Base-by-base conservation (phyloP, 2,888 invertebrate genomes). In the Sclerodermus sp. region DNA sequence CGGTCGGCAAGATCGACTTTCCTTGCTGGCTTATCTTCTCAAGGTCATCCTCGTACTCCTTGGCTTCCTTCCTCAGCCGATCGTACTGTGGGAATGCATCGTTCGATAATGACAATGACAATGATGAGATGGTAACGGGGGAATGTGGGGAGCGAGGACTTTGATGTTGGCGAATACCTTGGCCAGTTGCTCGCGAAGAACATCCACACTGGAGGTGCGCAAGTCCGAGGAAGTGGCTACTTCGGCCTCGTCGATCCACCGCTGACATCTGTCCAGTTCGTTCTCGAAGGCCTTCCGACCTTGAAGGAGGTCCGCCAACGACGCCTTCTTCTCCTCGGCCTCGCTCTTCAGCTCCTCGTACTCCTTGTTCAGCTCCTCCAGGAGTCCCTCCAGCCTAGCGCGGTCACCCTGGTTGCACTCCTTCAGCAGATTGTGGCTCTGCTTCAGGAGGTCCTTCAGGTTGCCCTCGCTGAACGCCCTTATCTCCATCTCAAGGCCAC, bases 201-300 rank as follows among this genome's bases (percentile, higher is more conserved):
- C 84, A 62, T 91, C 91, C 15, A 93, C 82, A 67, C 88, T 91
- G 1, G 91, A 87, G 15, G 89, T 86, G 38, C 91, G 84, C 2
- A 94, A 81, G 68, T 93, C 93, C 30, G 89, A 86, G 9, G 90
- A 88, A 1, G 91, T 88, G 2, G 91, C 89, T 0, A 91, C 90
- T 77, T 95, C 94, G 23, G 92, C 92, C 79, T 96, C 91, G 62
- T 91, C 90, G 34, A 95, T 81, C 96, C 96, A 96, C 64, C 90
- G 87, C 58, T 90, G 87, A 71, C 92, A 88, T 66, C 88, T 87
- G 49, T 90, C 88, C 42, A 91, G 83, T 53, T 91, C 89, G 38
- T 83, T 84, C 78, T 96, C 96, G 65, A 93, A 92, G 41, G 88
- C 84, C 67, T 86, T 89, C 53, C 95, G 84, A 12, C 88, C 87